Base-by-base conservation (phyloP, 2,888 invertebrate species). In the Cotesia congregata region DNA sequence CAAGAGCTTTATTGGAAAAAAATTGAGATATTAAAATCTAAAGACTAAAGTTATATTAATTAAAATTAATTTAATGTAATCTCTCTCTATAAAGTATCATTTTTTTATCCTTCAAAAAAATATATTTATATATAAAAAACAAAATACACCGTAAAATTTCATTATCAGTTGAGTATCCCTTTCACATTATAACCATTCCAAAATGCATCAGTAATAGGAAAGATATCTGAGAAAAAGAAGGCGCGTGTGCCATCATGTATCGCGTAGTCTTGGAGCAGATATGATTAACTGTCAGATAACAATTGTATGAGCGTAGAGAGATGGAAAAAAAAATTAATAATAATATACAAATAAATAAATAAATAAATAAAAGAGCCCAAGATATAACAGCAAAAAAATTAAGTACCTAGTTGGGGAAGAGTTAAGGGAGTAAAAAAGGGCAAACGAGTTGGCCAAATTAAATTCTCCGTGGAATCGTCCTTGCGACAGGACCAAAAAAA, bases 241-340 rank as follows among this genome's bases (percentile, higher is more conserved):
- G 61, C 41, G 82, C 81, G 82, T 77, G 80, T 79, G 76, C 73
- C 72, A 30, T 30, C 30, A 74, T 79, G 77, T 77, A 77, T 80
- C 79, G 78, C 79, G 82, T 81, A 80, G 79, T 80, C 81, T 80
- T 80, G 77, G 80, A 80, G 78, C 82, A 85, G 86, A 87, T 87
- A 87, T 87, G 87, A 87, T 87, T 87, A 87, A 87, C 84, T 84
- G 86, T 86, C 85, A 84, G 87, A 87, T 87, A 87, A 86, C 85
- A 83, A 87, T 87, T 86, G 80, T 78, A 79, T 64, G 65, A 79
- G 72, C 74, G 72, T 77, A 77, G 71, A 67, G 77, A 76, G 78
- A 77, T 67, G 72, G 61, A 12, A 38, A 64, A 72, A 30, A 30
- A 30, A 30, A 30, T 3, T 30, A 30, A 30, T 30, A 30, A 30